phyloP scores from a whole-genome alignment of 2,888 invertebrate genomes.

The Alloscopus bannaensis region DNA sequence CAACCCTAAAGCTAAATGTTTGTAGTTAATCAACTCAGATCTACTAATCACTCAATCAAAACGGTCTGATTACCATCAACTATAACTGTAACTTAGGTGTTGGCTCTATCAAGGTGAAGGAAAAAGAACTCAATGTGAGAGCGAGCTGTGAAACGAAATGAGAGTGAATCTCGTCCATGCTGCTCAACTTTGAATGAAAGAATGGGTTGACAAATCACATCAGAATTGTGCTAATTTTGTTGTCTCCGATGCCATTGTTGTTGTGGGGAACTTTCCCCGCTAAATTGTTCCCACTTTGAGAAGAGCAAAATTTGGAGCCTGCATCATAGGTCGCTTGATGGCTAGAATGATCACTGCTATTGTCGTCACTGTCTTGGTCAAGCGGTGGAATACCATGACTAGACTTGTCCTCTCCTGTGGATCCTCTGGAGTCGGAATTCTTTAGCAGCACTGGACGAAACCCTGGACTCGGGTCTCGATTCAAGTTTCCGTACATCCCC shows the following conservation, averaged over 20 bases:
- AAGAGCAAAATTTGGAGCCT: background rate
- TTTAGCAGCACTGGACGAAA: constrained; percentile 7
- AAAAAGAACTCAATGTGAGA: background rate
- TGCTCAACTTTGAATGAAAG: background rate
- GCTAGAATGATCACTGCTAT: constrained; percentile 60
- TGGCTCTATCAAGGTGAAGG: background rate
- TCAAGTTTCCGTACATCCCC: background rate
- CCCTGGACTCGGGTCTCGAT: background rate
- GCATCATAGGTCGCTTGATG: constrained; percentile 38
- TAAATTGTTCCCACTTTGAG: background rate
- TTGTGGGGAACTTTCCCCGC: constrained; percentile 14
- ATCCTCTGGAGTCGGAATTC: constrained; percentile 22
- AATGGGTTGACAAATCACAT: constrained; percentile 41
- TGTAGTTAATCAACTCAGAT: too few relatives aligned
- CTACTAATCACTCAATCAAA: too few relatives aligned
- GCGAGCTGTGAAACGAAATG: background rate
- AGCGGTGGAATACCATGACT: constrained; percentile 66
- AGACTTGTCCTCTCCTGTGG: constrained; percentile 34
- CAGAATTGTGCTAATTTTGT: constrained; percentile 60
- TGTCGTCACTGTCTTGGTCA: constrained; percentile 65
- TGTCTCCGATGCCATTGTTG: constrained; percentile 29
- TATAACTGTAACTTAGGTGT: too few relatives aligned
- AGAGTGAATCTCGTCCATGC: background rate
- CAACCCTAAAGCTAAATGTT: too few relatives aligned
- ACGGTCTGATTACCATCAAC: too few relatives aligned